phyloP scores from a whole-genome alignment of 2,888 invertebrate genomes.

The Sesia bembeciformis region DNA sequence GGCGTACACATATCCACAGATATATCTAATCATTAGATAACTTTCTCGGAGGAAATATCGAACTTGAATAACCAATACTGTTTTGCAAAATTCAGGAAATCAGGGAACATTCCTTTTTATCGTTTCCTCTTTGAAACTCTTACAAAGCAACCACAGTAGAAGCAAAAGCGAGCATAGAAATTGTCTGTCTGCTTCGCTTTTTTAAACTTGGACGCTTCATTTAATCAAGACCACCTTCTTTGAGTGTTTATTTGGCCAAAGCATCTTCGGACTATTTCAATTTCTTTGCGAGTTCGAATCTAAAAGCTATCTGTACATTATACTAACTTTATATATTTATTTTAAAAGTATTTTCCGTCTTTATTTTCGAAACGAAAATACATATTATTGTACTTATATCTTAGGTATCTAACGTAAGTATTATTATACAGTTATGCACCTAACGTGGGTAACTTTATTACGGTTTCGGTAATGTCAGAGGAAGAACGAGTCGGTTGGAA shows the following conservation, averaged over 20 bases:
- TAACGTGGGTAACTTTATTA: constrained; percentile 3
- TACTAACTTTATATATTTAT: not conserved
- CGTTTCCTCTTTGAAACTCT: constrained; percentile 25
- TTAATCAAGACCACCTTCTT: constrained; percentile 44
- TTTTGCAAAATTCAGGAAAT: constrained; percentile 38
- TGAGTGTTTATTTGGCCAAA: constrained; percentile 43
- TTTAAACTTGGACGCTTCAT: constrained; percentile 42
- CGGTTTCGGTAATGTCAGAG: constrained; percentile 33
- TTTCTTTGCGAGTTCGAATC: constrained; percentile 15
- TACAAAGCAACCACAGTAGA: constrained; percentile 29
- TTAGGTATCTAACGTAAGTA: no score
- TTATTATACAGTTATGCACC: no score
- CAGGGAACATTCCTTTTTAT: constrained; percentile 33
- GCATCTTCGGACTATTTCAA: constrained; percentile 27
- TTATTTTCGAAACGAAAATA: no score
- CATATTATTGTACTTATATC: no score
- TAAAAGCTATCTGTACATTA: constrained; percentile 6
- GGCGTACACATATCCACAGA: not conserved
- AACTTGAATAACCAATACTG: not conserved
- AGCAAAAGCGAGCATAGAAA: constrained; percentile 24
- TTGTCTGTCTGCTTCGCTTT: constrained; percentile 31
- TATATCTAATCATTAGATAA: not conserved
- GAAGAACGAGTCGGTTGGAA: constrained; percentile 48
- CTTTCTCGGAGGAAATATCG: not conserved
- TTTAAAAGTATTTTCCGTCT: no score